phyloP scores from a whole-genome alignment of 2,888 invertebrate genomes.

The Autographa gamma region DNA sequence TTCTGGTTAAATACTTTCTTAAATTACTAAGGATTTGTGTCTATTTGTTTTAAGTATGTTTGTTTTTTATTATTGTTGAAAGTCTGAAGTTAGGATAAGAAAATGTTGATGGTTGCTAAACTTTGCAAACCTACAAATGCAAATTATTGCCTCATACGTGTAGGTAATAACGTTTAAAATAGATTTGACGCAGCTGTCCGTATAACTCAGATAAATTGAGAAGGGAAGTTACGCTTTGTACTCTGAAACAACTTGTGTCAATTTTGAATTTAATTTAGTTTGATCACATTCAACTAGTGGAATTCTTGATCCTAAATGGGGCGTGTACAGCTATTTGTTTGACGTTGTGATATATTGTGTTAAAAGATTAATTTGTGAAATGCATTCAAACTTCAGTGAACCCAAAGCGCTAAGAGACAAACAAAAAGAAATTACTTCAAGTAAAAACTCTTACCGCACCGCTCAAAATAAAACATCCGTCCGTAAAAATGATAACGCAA shows the following conservation, averaged over 20 bases:
- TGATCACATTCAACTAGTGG: slow-evolving; percentile 44
- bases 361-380: slow-evolving; percentile 49
- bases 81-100: background rate
- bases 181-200: slow-evolving; percentile 70
- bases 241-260: slow-evolving; percentile 44
- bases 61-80: background rate
- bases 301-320: slow-evolving; percentile 51
- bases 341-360: slow-evolving; percentile 19
- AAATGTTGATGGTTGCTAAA: background rate
- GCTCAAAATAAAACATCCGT: slow-evolving; percentile 81
- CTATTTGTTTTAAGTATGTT: background rate
- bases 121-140: slow-evolving; percentile 25
- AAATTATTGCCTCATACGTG: slow-evolving; percentile 43
- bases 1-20: background rate
- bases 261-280: slow-evolving; percentile 55
- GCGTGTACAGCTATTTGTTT: slow-evolving; percentile 48
- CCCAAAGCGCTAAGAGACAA: slow-evolving; percentile 65
- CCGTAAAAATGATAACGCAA: slow-evolving; percentile 75
- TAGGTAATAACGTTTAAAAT: slow-evolving; percentile 68
- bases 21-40: background rate
- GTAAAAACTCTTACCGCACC: slow-evolving; percentile 65
- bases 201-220: slow-evolving; percentile 65
- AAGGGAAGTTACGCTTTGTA: slow-evolving; percentile 48
- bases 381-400: slow-evolving; percentile 73
- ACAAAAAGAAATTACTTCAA: slow-evolving; percentile 65